A percentile compares a stretch with the other conserved stretches of the same genome.
Evolutionary conservation across 2,113 vertebrate species (phyloP).

Genomic region (Triplophysa dalaica): DNA sequence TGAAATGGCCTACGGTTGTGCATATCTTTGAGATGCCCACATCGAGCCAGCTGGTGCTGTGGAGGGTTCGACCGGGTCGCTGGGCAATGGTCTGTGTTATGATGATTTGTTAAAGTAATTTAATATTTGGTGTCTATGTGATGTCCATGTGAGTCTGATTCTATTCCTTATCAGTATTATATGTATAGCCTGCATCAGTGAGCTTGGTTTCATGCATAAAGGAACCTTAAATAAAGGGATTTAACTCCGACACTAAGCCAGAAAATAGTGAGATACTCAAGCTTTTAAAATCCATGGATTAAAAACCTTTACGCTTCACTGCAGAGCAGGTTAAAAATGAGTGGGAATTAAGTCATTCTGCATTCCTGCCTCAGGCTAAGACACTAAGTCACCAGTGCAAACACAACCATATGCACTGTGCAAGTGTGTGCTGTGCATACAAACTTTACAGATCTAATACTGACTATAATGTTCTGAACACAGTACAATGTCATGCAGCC

Average conservation of each 20-base stretch:
- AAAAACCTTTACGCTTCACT: conserved; percentile 62
- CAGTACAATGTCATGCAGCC: conserved; percentile 44
- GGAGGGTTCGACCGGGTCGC: conserved; percentile 9
- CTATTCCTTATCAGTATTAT: too few species aligned
- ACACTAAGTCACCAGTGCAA: conserved; percentile 57
- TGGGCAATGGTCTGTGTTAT: not conserved
- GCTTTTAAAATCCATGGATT: conserved; percentile 47
- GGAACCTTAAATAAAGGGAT: too few species aligned
- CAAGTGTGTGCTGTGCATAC: not conserved
- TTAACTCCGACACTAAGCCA: conserved; percentile 45
- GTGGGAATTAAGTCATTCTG: conserved; percentile 71
- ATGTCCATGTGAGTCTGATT: too few species aligned
- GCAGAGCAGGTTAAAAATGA: conserved; percentile 75
- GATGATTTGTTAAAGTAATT: not conserved
- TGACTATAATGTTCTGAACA: not conserved
- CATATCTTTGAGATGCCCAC: conserved; percentile 42
- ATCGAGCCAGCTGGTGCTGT: conserved; percentile 16
- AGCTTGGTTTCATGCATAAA: too few species aligned
- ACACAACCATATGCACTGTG: not conserved
- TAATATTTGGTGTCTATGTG: not conserved
- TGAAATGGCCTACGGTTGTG: conserved; percentile 60
- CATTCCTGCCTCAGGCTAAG: conserved; percentile 66
- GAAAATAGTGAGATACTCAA: conserved; percentile 54
- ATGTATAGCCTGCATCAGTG: too few species aligned
- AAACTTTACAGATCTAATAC: conserved; percentile 34